Evolutionary conservation across 2,888 invertebrate genomes (phyloP), one percentile per base, ranked within the genome.

Genomic region (Drosophila ustulata): DNA sequence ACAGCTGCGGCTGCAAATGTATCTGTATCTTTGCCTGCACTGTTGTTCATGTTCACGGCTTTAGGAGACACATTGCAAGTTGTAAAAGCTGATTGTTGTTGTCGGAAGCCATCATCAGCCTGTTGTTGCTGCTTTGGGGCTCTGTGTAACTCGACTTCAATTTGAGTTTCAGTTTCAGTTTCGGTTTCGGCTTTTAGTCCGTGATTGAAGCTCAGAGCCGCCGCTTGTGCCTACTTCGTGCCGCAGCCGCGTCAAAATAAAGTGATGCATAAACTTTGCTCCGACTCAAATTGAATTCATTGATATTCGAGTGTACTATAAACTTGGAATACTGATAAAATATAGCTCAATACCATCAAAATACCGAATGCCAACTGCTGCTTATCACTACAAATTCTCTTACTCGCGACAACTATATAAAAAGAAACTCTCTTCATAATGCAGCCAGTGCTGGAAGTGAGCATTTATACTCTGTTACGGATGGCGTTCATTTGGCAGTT

Each of bases 401-500:
- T 37, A 45, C 7, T 25, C 39, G 13, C 30, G 25, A 8, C 18
- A 39, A 26, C 41, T 32, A 32, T 51, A 67, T 55, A 75, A 46
- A 78, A 73, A 68, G 39, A 69, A 56, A 58, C 28, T 56, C 43
- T 67, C 46, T 67, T 62, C 51, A 88, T 13, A 57, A 85, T 85
- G 85, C 85, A 85, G 85, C 73, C 75, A 39, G 52, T 50, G 26
- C 37, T 80, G 79, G 89, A 89, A 75, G 13, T 80, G 18, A 85
- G 73, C 69, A 78, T 89, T 65, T 88, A 78, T 37, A 80, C 78
- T 13, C 45, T 87, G 57, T 76, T 91, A 18, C 83, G 82, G 59
- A 89, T 91, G 85, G 84, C 88, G 11, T 81, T 88, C 59, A 50
- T 91, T 67, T 89, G 88, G 78, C 83, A 91, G 53, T 71, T 90